Evolutionary conservation across 2,888 invertebrate species (phyloP), one percentile per base, ranked within the genome.

Genomic region (Philonicus albiceps): DNA sequence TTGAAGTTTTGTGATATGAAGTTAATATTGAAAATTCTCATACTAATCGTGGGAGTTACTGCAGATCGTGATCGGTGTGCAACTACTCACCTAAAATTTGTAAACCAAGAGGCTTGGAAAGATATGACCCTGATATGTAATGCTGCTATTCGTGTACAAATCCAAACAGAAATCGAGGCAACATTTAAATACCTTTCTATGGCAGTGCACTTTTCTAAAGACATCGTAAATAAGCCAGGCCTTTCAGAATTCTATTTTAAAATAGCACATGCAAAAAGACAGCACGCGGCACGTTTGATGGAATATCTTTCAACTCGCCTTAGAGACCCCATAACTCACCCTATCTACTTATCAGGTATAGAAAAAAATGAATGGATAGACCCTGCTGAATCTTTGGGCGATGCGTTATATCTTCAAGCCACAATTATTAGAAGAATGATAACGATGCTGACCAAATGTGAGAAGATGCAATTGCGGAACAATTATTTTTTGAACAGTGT

Each of bases 231-330:
- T 92, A 94, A 97, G 86, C 97, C 97, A 2, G 98, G 98, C 8
- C 97, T 98, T 90, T 95, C 97, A 3, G 96, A 98, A 89, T 92
- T 96, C 90, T 98, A 98, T 93, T 95, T 97, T 91, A 95, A 96
- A 1, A 94, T 96, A 0, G 97, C 97, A 0, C 94, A 94, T 13
- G 98, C 98, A 91, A 98, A 98, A 92, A 94, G 98, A 83, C 95
- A 96, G 87, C 98, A 98, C 91, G 98, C 97, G 0, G 0, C 7
- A 0, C 49, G 4, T n/a, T 19, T 49, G 49, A 49, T 19, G 49
- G n/a, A 49, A 49, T 49, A 49, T 7, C 49, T 49, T 49, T 49
- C 49, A 49, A 19, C 1, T 1, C 7, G n/a, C 0, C 49, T 49
- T 49, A n/a, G 1, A 6, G 13, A 49, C 49, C 6, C 49, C 49